phyloP scores from a whole-genome alignment of 2,797 vertebrate species.

The Alectoris magna region DNA sequence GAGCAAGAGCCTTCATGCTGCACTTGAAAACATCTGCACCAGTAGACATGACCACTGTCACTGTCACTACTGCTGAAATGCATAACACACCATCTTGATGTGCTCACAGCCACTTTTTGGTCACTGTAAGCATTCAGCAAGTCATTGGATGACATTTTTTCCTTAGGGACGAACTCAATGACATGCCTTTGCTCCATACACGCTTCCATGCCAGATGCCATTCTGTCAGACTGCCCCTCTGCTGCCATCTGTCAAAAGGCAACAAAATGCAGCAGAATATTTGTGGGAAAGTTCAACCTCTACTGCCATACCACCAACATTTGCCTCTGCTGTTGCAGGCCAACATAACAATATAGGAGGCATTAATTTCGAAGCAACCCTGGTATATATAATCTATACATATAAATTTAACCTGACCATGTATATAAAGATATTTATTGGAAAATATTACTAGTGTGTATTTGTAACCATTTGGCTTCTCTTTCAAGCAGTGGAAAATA shows the following conservation, averaged over 20 bases:
- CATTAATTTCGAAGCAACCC: not conserved
- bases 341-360: not conserved
- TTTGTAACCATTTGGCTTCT: not conserved
- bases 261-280: not conserved
- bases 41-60: not conserved
- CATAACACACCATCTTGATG: not conserved
- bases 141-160: not conserved
- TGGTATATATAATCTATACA: not conserved
- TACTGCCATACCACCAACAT: not conserved
- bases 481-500: not conserved
- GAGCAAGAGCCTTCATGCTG: not conserved
- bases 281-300: not conserved
- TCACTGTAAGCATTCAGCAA: not conserved
- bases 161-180: not conserved
- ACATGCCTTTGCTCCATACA: not conserved
- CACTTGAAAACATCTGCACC: not conserved
- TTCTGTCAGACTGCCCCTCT: not conserved
- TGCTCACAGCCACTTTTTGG: not conserved
- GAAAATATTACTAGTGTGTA: not conserved
- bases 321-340: not conserved
- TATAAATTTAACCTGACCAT: not conserved
- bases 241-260: not conserved
- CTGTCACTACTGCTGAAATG: not conserved
- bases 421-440: not conserved
- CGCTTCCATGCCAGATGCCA: not conserved